phyloP scores from a whole-genome alignment of 1,140 invertebrate species.

The Drosophila fuyamai region DNA sequence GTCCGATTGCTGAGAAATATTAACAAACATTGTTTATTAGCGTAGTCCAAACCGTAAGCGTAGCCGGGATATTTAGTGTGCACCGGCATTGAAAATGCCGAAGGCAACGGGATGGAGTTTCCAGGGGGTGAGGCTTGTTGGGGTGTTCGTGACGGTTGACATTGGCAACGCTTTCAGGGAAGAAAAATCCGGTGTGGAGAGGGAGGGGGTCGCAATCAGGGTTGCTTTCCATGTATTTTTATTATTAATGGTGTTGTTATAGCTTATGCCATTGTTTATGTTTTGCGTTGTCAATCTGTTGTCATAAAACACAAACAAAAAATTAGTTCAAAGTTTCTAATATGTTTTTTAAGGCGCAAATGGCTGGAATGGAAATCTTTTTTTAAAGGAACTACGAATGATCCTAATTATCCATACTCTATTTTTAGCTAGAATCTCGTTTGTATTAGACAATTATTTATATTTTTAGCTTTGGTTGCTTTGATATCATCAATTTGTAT shows the following conservation, averaged over 20 bases:
- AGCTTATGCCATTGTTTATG: slow-evolving; percentile 34
- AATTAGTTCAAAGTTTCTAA: slow-evolving; percentile 43
- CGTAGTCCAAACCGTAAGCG: slow-evolving; percentile 45
- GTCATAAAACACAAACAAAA: slow-evolving; percentile 78
- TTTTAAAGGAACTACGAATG: slow-evolving; percentile 14
- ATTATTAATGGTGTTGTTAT: slow-evolving; percentile 76
- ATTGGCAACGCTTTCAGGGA: slow-evolving; percentile 63
- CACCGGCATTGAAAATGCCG: slow-evolving; percentile 72
- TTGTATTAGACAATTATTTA: no score
- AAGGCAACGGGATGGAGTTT: slow-evolving; percentile 28
- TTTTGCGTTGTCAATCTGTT: slow-evolving; percentile 72
- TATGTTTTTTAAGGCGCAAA: not conserved
- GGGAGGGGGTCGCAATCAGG: slow-evolving; percentile 1
- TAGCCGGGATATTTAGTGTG: slow-evolving; percentile 65
- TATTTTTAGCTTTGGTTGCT: no score
- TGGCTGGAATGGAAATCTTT: slow-evolving; percentile 2
- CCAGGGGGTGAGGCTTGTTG: slow-evolving; percentile 55
- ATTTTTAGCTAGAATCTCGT: no score
- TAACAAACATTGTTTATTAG: slow-evolving; percentile 77
- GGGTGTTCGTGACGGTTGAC: slow-evolving; percentile 74
- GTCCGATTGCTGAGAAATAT: slow-evolving; percentile 64
- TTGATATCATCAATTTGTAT: no score
- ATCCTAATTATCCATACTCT: no score
- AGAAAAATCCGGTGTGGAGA: slow-evolving; percentile 2
- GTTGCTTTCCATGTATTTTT: slow-evolving; percentile 56